Evolutionary conservation across 2,888 invertebrate species (phyloP), one percentile per base, ranked within the genome.

Genomic region (Stenichneumon culpator): DNA sequence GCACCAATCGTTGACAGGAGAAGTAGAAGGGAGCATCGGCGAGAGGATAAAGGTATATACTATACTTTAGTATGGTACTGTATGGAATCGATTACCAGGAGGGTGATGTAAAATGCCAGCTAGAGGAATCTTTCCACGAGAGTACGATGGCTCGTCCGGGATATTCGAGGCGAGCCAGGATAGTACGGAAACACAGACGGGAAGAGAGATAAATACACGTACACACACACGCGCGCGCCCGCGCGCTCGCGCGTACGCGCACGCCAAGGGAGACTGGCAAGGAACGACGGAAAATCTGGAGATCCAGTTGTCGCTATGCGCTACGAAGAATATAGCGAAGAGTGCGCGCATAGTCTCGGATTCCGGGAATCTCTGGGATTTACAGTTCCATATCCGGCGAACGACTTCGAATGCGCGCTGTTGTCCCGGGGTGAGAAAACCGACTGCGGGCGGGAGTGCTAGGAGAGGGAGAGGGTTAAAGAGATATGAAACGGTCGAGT

Each of bases 351-450:
- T 68, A 77, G 77, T 67, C 60, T 16, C 74, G 74, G 79, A 79
- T 85, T 82, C 73, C 65, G 78, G 67, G 75, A 79, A 86, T 87
- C 86, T 83, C 86, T 25, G 57, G 75, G 77, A 74, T 86, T 86
- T 82, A 75, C 73, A 67, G 86, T 80, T 84, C 69, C 82, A 78
- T 80, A 84, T 82, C 79, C 72, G 72, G 28, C 63, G 69, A 54
- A 9, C 7, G 69, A 25, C 69, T 70, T 67, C 25, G 69, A 57
- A 77, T 57, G 68, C 47, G 44, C 52, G 72, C 73, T 72, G 79
- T 72, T 85, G 79, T 79, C 70, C 36, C 4, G 36, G 52, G 16
- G 44, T 28, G 52, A 4, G 47, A 44, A 36, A 11, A 14, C 14
- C 57, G 65, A 28, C 16, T 16, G 44, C 19, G 25, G 57, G 0